Conservation (phyloP, 2,113 vertebrate species). For the Catharus bicknelli region DNA sequence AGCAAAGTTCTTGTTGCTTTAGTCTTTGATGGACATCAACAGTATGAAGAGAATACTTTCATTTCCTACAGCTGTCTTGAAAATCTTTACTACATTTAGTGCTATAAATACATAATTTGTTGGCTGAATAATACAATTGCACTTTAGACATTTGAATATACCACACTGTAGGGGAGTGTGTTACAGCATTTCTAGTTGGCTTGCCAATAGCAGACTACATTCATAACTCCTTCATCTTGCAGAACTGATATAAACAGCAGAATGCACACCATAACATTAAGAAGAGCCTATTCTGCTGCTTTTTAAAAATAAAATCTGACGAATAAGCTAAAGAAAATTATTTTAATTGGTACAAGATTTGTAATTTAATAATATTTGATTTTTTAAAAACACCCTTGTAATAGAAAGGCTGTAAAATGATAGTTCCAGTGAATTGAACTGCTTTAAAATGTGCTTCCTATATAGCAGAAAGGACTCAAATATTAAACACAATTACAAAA, state of each 20-base stretch:
- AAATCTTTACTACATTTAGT: neutral
- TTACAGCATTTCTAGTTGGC: neutral
- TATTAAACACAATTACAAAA: slow-evolving; percentile 67
- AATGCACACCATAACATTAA: neutral
- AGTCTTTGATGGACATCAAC: neutral
- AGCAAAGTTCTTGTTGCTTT: neutral
- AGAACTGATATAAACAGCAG: neutral
- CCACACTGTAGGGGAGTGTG: rapidly evolving
- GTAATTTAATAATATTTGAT: neutral
- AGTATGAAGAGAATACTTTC: neutral
- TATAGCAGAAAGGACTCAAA: neutral
- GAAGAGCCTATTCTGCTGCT: neutral
- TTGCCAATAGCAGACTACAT: neutral
- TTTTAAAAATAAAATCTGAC: neutral
- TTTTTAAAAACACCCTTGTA: neutral
- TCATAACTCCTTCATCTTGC: neutral
- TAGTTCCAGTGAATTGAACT: neutral
- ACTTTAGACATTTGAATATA: neutral
- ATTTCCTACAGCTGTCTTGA: neutral
- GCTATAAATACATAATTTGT: neutral
- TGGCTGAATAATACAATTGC: neutral
- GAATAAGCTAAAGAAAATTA: neutral
- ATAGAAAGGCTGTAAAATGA: neutral
- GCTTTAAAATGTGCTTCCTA: neutral
- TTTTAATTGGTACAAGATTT: neutral